A percentile compares a stretch with the other conserved stretches of the same genome.
phyloP scores from a whole-genome alignment of 2,888 invertebrate genomes.

The Pimpla rufipes region DNA sequence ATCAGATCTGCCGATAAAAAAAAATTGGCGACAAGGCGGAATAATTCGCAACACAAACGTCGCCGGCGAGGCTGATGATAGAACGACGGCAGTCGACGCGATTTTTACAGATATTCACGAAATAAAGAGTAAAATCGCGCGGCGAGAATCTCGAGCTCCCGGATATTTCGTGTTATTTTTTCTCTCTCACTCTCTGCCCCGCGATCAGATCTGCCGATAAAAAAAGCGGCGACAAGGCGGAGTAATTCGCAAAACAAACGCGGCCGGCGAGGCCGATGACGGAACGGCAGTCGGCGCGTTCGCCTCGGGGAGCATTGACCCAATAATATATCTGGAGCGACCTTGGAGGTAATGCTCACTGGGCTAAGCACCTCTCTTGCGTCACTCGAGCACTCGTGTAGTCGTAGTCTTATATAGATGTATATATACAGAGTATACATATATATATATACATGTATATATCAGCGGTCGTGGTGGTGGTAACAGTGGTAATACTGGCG shows the following conservation, averaged over 20 bases:
- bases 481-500: not conserved
- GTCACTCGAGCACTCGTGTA: constrained; percentile 37
- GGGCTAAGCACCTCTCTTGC: constrained; percentile 58
- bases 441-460: not conserved
- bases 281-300: constrained; percentile 17
- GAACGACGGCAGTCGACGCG: constrained; percentile 20
- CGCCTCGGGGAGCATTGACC: constrained; percentile 43
- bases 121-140: no score
- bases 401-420: constrained; percentile 4
- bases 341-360: constrained; percentile 57
- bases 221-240: not conserved
- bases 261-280: constrained; percentile 30
- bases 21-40: not conserved
- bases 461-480: not conserved
- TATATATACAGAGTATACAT: not conserved
- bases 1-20: not conserved
- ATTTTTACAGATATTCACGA: no score
- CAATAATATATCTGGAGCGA: constrained; percentile 54
- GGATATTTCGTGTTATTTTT: not conserved
- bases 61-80: constrained; percentile 24
- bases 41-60: constrained; percentile 8
- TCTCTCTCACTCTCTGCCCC: not conserved
- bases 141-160: constrained; percentile 20
- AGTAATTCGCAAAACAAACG: constrained; percentile 14
- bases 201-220: no score